Base-by-base conservation (phyloP, 2,113 vertebrate species). In the Hymenochirus boettgeri region DNA sequence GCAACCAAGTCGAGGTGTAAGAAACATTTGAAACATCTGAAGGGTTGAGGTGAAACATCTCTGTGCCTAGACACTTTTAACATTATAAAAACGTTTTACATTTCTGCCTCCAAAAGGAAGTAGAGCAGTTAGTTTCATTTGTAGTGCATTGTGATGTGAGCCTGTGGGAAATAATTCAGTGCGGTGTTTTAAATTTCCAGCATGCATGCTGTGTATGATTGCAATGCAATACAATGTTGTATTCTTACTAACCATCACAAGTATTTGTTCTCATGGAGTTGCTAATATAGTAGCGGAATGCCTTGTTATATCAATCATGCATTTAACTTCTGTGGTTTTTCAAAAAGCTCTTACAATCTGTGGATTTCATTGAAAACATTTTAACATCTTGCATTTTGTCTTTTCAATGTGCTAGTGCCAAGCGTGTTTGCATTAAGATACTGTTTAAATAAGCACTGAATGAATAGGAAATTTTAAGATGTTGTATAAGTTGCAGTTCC, bases 121-220 rank as follows among this genome's bases (percentile, higher is more conserved):
- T 31, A 5, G 4, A 31, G 10, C 29, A 31, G 4, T 35, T 35
- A 35, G 6, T 7, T 35, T 3, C 33, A 35, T 7, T 4, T 65
- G 27, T 24, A 35, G 7, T 31, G 22, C 5, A 19, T 22, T 57
- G 13, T 19, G 57, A 66, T 47, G 9, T 57, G 22, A 35, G 42
- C 42, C 29, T 33, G 45, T 47, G 54, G 56, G 46, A 67, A 67
- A 67, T 18, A 12, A 18, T 67, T 67, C 64, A 39, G 31, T 57
- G 53, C 5, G 53, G 39, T 33, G 25, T 57, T 64, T 65, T n/a
- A 59, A 59, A 53, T 59, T 67, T 33, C 46, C 39, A 9, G 47
- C 29, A 37, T 59, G 64, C 64, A 67, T 67, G 64, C 64, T 67
- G 64, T 39, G 56, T 52, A 52, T 67, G 64, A 67, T 67, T 67